phyloP scores from a whole-genome alignment of 2,888 invertebrate genomes.

The Drosophila paranaensis region DNA sequence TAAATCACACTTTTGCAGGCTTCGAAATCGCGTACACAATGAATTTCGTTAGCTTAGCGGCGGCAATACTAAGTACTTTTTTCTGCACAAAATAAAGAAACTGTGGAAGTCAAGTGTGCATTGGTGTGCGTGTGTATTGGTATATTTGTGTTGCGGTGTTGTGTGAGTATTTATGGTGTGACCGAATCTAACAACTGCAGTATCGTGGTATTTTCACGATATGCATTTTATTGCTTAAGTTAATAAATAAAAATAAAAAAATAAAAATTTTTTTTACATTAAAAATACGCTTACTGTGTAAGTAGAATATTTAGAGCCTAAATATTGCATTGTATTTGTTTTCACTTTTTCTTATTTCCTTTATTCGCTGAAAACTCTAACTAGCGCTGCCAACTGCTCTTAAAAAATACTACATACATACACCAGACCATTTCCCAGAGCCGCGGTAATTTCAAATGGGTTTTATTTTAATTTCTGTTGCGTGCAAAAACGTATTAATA shows the following conservation, averaged over 20 bases:
- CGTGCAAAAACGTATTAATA: background rate
- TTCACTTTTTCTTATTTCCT: background rate
- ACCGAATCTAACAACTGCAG: slow-evolving; percentile 23
- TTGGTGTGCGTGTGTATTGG: slow-evolving; percentile 62
- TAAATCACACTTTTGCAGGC: slow-evolving; percentile 49
- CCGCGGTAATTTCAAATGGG: slow-evolving; percentile 27
- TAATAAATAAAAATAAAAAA: slow-evolving; percentile 3
- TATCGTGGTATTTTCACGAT: slow-evolving; percentile 4
- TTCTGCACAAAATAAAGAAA: slow-evolving; percentile 71
- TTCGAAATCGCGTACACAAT: slow-evolving; percentile 47
- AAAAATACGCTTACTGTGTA: slow-evolving; percentile 1
- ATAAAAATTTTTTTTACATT: background rate
- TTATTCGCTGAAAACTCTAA: background rate
- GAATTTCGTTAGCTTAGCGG: slow-evolving; percentile 57
- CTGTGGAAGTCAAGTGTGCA: slow-evolving; percentile 68
- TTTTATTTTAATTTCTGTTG: background rate
- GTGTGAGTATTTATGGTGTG: slow-evolving; percentile 44
- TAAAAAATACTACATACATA: slow-evolving; percentile 13
- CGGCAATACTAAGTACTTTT: slow-evolving; percentile 53
- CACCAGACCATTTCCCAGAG: background rate
- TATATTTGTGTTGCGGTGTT: slow-evolving; percentile 33
- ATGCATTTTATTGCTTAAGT: slow-evolving; percentile 16
- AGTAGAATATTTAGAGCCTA: background rate
- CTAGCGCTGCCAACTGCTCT: slow-evolving; percentile 45
- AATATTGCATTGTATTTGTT: background rate